Conservation (phyloP, 2,113 vertebrate genomes). For the Microcebus griseorufus region DNA sequence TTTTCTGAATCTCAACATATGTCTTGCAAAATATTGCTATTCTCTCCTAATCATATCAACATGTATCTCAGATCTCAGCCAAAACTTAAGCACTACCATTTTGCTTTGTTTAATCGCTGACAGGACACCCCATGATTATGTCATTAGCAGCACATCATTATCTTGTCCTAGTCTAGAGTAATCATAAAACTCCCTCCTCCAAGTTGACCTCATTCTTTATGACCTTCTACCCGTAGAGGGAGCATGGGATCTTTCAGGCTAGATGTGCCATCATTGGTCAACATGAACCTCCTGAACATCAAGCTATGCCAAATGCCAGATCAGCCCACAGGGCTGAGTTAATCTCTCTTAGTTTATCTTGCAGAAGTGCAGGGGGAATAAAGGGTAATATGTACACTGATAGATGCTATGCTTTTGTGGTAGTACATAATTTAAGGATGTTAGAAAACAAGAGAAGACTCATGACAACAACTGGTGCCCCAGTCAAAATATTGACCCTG, state of each 20-base stretch:
- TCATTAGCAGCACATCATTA: background rate
- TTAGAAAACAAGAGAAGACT: background rate
- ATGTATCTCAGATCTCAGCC: background rate
- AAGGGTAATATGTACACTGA: background rate
- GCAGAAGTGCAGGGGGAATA: background rate
- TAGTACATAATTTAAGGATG: background rate
- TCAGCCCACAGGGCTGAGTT: background rate
- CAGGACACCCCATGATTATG: background rate
- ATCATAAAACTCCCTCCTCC: background rate
- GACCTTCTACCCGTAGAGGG: background rate
- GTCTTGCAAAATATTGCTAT: background rate
- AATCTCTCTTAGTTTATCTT: background rate
- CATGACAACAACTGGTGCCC: background rate
- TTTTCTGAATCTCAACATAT: background rate
- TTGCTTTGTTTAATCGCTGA: background rate
- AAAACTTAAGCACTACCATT: background rate
- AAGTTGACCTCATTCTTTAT: background rate
- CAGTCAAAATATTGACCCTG: background rate
- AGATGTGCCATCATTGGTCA: background rate
- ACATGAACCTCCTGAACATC: background rate
- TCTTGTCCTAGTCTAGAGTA: background rate
- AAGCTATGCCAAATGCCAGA: background rate
- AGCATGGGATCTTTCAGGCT: background rate
- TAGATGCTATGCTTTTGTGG: background rate
- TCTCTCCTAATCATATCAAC: background rate